These are phyloP conservation scores for Podarcis muralis DNA, from an alignment of 2,113 vertebrate species.

Conservation along the genomic window DNA sequence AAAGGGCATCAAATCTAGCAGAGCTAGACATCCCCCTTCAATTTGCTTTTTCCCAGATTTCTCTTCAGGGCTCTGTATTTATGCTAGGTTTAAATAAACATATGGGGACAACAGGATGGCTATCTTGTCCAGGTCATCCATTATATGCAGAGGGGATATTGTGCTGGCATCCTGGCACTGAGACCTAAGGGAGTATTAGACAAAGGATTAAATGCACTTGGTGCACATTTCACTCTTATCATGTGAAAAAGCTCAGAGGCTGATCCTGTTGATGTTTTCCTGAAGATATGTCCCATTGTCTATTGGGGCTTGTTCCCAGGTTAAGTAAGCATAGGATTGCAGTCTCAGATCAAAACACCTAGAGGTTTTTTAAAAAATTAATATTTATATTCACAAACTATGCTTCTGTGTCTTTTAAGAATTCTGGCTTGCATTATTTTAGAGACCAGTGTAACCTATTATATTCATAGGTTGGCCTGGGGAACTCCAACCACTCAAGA, in stretches of 20 bases:
- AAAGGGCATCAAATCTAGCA: not conserved
- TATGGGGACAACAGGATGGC: not conserved
- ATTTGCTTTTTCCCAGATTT: not conserved
- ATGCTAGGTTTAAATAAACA: not conserved
- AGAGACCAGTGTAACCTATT: not conserved
- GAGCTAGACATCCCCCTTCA: not conserved
- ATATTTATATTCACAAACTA: not conserved
- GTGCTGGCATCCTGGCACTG: not conserved
- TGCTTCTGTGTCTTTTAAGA: not conserved
- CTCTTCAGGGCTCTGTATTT: not conserved
- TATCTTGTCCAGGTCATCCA: not conserved
- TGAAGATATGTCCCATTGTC: not conserved
- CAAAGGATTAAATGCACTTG: not conserved
- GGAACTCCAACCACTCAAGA: not conserved
- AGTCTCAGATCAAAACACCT: not conserved
- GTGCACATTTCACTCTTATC: not conserved
- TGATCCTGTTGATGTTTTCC: not conserved
- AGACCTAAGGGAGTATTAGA: not conserved
- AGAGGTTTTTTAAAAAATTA: not conserved
- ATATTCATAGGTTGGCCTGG: constrained; percentile 44
- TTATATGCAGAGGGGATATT: not conserved
- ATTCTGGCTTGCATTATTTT: not conserved
- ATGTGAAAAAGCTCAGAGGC: not conserved
- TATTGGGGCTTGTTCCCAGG: not conserved
- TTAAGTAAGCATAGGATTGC: not conserved